Conservation (phyloP, 2,113 vertebrate genomes). For the Megaceryle torquata region DNA sequence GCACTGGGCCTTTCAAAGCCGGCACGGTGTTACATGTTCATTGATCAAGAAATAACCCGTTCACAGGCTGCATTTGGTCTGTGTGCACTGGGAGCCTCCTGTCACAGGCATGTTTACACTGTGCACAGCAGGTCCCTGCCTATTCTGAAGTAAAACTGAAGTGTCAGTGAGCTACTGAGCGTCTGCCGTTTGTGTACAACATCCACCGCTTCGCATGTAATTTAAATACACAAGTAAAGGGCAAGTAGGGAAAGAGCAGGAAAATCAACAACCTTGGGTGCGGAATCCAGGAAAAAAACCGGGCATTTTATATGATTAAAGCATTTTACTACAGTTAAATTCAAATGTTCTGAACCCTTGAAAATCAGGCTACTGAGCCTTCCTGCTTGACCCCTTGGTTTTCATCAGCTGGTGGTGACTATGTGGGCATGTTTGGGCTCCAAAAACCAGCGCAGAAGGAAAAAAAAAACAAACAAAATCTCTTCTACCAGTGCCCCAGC, state of each 20-base stretch:
- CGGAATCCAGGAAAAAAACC: neutral
- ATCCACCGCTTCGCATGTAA: accelerated
- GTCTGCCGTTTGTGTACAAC: neutral
- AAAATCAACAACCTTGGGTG: neutral
- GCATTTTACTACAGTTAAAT: neutral
- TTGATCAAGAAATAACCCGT: neutral
- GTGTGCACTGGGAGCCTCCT: neutral
- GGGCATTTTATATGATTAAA: neutral
- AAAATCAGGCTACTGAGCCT: neutral
- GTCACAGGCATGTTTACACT: accelerated
- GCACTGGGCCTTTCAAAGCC: neutral
- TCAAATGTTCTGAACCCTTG: neutral
- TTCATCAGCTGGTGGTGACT: neutral
- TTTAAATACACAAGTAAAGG: neutral
- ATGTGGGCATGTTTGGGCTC: neutral
- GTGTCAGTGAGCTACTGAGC: accelerated
- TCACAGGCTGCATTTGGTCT: accelerated
- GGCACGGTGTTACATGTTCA: too few relatives aligned
- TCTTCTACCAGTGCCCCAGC: accelerated
- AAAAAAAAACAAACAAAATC: neutral
- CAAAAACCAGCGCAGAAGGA: neutral
- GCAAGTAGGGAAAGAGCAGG: neutral
- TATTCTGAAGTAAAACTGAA: neutral
- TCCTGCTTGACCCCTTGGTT: neutral
- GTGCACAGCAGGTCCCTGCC: neutral